Evolutionary conservation across 2,113 vertebrate species (phyloP), one percentile per base, ranked within the genome.

Genomic region (Cygnus atratus): DNA sequence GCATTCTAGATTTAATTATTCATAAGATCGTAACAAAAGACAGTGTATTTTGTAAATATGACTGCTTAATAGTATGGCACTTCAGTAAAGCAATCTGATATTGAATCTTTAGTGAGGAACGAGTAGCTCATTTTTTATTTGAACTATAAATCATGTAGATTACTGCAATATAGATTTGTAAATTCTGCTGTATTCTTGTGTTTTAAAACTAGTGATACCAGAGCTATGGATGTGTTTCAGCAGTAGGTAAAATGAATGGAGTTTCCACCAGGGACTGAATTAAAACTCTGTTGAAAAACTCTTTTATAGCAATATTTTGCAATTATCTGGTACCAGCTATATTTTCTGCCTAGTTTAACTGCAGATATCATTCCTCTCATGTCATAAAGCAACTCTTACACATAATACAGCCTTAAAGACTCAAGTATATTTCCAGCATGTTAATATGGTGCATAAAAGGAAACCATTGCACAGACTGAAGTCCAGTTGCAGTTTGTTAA

Each of bases 1-100:
- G 57, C 29, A n/a, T 88, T 87, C 62, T 61, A 35, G 37, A 59
- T 85, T 90, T 96, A 93, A 93, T 95, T 92, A 94, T 93, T 97
- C 41, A 59, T 83, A 86, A 86, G 72, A 71, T 88, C 76, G 22
- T 68, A 87, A 84, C 79, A 87, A 90, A 91, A 86, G 54, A 68
- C 54, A 75, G 75, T 90, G 9, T 52, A 87, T 92, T 95, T 92
- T 93, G 61, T 81, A 81, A 90, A 92, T 84, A 78, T n/a, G 65
- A 68, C 68, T 74, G 29, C 68, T 84, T 87, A 78, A 72, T 87
- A 86, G 70, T 46, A 29, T 50, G 84, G 33, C 83, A 74, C 68
- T 90, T 86, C 52, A 92, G 35, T 19, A 62, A 24, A 72, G 76
- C 61, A 81, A 33, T 83, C 61, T 87, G 88, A 67, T 84, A 78